Percentiles rank a stretch among this genome's conserved stretches.
Evolutionary conservation across 2,888 invertebrate species (phyloP).

Genomic region (Cremastinae sp.): DNA sequence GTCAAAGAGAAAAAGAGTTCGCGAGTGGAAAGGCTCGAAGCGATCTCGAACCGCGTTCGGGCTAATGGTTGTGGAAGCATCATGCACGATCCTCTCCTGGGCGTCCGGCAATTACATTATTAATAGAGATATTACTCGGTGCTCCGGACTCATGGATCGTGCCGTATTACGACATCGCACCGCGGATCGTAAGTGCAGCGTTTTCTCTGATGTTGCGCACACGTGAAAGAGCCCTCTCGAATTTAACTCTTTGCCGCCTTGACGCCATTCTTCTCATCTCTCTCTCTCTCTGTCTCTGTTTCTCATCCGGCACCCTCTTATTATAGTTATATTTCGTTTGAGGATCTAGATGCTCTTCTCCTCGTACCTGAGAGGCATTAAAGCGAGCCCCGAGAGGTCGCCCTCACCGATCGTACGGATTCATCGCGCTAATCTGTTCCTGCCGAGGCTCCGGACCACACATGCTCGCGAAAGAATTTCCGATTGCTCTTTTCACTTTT

Average conservation of each 20-base stretch:
- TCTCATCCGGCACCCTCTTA: slow-evolving; percentile 32
- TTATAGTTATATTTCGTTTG: slow-evolving; percentile 22
- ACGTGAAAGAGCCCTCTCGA: slow-evolving; percentile 60
- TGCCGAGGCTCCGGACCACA: slow-evolving; percentile 69
- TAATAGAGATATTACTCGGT: slow-evolving; percentile 77
- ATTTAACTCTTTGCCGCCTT: slow-evolving; percentile 29
- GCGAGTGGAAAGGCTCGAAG: slow-evolving; percentile 48
- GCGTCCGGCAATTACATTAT: slow-evolving; percentile 76
- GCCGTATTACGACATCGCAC: slow-evolving; percentile 72
- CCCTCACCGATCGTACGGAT: slow-evolving; percentile 64
- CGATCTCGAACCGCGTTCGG: slow-evolving; percentile 50
- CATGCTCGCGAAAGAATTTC: slow-evolving; percentile 56
- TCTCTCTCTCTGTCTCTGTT: slow-evolving; percentile 28
- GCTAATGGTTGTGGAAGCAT: slow-evolving; percentile 69
- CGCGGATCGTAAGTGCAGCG: slow-evolving; percentile 65
- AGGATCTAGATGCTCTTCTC: not conserved
- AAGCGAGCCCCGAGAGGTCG: slow-evolving; percentile 47
- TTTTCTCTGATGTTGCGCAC: slow-evolving; percentile 47
- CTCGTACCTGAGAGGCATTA: slow-evolving; percentile 42
- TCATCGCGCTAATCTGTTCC: slow-evolving; percentile 73
- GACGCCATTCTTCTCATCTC: slow-evolving; percentile 19
- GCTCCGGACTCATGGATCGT: slow-evolving; percentile 59
- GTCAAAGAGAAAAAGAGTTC: slow-evolving; percentile 11
- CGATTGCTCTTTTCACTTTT: slow-evolving; percentile 15
- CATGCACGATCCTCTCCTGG: slow-evolving; percentile 68